A percentile compares a stretch with the other conserved stretches of the same genome.
phyloP scores from a whole-genome alignment of 2,797 vertebrate species.

The Cyprinella venusta region DNA sequence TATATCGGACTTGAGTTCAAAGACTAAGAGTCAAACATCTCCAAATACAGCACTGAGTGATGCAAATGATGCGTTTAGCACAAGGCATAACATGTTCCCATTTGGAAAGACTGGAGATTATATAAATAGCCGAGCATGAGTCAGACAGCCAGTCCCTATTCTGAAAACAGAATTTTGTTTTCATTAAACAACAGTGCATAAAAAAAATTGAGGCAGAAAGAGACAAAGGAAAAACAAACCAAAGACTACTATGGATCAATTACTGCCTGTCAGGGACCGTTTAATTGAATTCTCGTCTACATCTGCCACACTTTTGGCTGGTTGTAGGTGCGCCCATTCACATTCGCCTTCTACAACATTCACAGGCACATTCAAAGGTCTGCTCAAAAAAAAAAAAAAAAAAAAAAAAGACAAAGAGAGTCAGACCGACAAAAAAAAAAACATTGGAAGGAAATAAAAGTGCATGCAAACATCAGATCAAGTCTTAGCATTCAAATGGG shows the following conservation, averaged over 20 bases:
- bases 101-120: constrained; percentile 70
- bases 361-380: constrained; percentile 36
- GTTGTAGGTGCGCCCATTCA: constrained; percentile 59
- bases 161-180: constrained; percentile 76
- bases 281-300: constrained; percentile 68
- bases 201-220: constrained; percentile 21
- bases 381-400: constrained; percentile 5
- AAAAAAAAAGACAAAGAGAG: constrained; percentile 54
- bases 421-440: constrained; percentile 50
- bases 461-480: constrained; percentile 48
- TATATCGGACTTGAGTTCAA: constrained; percentile 45
- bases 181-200: constrained; percentile 70
- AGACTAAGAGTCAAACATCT: constrained; percentile 62
- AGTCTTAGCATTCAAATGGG: constrained; percentile 52
- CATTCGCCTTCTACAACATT: constrained; percentile 50
- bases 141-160: constrained; percentile 76
- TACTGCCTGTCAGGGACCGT: constrained; percentile 65
- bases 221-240: constrained; percentile 10
- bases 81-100: constrained; percentile 73
- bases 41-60: constrained; percentile 62
- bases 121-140: constrained; percentile 81
- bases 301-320: constrained; percentile 62
- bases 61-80: constrained; percentile 69
- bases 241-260: constrained; percentile 63
- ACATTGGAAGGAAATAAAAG: constrained; percentile 40